A percentile compares a stretch with the other conserved stretches of the same genome.
Evolutionary conservation across 2,797 vertebrate species (phyloP).

Genomic region (Rhabdophis nuchalis): DNA sequence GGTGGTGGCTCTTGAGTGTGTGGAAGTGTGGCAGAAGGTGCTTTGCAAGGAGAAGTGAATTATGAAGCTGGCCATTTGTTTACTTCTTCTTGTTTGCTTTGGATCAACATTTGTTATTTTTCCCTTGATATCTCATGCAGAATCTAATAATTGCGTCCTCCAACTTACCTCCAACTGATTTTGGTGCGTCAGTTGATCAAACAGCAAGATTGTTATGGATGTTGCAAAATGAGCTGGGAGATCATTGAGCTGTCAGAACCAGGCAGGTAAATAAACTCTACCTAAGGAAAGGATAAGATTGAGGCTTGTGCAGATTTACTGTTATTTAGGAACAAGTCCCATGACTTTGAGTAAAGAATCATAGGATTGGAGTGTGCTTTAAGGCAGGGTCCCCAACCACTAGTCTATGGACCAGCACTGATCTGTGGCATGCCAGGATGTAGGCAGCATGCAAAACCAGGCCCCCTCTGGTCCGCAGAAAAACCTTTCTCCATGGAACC

Average conservation of each 20-base stretch:
- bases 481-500: neutral
- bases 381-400: neutral
- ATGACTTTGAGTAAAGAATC: neutral
- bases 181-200: slow-evolving; percentile 59
- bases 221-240: slow-evolving; percentile 53
- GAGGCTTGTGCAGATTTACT: neutral
- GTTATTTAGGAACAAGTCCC: neutral
- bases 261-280: slow-evolving; percentile 34
- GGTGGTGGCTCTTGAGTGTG: slow-evolving; percentile 22
- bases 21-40: slow-evolving; percentile 50
- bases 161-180: slow-evolving; percentile 56
- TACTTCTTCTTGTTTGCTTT: slow-evolving; percentile 32
- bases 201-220: slow-evolving; percentile 57
- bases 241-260: slow-evolving; percentile 47
- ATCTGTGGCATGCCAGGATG: neutral
- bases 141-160: slow-evolving; percentile 58
- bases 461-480: rapidly evolving
- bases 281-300: slow-evolving; percentile 35
- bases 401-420: neutral
- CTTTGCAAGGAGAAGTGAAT: slow-evolving; percentile 57
- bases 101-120: slow-evolving; percentile 58
- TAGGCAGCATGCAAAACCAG: neutral
- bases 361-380: neutral
- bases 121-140: slow-evolving; percentile 57
- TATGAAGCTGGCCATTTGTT: neutral